Evolutionary conservation across 2,113 vertebrate species (phyloP).

Genomic region (Callospermophilus lateralis): DNA sequence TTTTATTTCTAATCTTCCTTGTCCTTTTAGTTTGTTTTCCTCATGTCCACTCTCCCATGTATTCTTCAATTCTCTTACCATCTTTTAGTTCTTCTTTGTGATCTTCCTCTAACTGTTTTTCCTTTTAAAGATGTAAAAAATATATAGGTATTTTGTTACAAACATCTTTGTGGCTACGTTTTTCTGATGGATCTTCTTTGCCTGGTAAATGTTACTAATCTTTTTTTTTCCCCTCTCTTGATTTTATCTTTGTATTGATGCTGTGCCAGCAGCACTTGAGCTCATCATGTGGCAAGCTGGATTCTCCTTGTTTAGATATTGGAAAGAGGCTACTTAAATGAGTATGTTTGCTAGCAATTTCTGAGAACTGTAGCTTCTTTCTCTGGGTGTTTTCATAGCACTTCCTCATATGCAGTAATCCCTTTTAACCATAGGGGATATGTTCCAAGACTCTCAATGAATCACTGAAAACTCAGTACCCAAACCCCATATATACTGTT

Average conservation of each 20-base stretch:
- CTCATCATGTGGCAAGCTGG: neutral
- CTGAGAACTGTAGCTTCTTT: neutral
- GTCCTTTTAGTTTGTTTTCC: neutral
- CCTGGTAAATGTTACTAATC: neutral
- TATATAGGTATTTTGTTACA: neutral
- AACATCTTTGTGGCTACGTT: neutral
- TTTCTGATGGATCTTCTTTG: neutral
- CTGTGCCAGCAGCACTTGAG: neutral
- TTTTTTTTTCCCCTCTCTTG: neutral
- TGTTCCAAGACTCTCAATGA: neutral
- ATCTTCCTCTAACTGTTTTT: neutral
- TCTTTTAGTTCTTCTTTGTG: conserved; percentile 21
- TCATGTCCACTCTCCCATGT: neutral
- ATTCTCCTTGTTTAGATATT: neutral
- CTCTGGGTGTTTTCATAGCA: neutral
- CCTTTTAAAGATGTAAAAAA: neutral
- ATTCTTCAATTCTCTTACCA: neutral
- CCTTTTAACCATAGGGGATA: neutral
- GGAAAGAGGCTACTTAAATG: neutral
- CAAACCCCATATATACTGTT: neutral
- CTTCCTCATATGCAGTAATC: neutral
- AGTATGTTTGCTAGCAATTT: neutral
- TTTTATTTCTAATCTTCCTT: neutral
- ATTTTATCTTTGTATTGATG: neutral
- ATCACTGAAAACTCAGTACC: neutral